Base-by-base conservation (phyloP, 2,888 invertebrate genomes). In the Syrphus vitripennis region DNA sequence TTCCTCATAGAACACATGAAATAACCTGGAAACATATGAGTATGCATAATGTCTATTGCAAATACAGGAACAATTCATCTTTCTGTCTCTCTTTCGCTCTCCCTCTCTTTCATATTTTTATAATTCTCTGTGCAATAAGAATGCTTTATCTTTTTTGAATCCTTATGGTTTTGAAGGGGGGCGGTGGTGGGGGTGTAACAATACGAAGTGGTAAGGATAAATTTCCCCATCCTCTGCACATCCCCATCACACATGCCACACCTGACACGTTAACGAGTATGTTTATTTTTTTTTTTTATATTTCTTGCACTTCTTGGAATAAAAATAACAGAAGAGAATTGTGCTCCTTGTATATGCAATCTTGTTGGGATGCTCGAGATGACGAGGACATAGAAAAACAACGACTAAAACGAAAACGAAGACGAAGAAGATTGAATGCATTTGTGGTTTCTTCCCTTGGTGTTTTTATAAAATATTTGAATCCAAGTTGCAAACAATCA, bases 341-440 rank as follows among this genome's bases (percentile, higher is more conserved):
- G 19, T 16, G 29, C 70, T 70, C 40, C 50, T 77, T 67, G 40
- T 26, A 42, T n/a, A n/a, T n/a, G n/a, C n/a, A n/a, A n/a, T 61
- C n/a, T 40, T 61, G n/a, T 42, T 61, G 40, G 10, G 10, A 4
- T n/a, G 24, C 40, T 40, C 6, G 5, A 12, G 10, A 29, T 31
- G 55, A 29, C 3, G 29, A 29, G 14, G 45, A 24, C 4, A 4
- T 37, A 6, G 1, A 16, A 42, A 4, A 6, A 42, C 5, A 4
- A 42, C 9, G 10, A 4, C 53, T n/a, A n/a, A n/a, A 14, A 24
- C 9, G 9, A 40, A 3, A 6, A 34, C 10, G 1, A 48, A 7
- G 53, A 29, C 10, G 72, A n/a, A n/a, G n/a, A n/a, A 78, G 71
- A 83, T 72, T 59, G 72, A 83, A 78, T 83, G 78, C 67, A 78